A percentile compares a stretch with the other conserved stretches of the same genome.
These are phyloP conservation scores for Anastrepha obliqua DNA, from an alignment of 1,140 invertebrate species.

Conservation along the genomic window DNA sequence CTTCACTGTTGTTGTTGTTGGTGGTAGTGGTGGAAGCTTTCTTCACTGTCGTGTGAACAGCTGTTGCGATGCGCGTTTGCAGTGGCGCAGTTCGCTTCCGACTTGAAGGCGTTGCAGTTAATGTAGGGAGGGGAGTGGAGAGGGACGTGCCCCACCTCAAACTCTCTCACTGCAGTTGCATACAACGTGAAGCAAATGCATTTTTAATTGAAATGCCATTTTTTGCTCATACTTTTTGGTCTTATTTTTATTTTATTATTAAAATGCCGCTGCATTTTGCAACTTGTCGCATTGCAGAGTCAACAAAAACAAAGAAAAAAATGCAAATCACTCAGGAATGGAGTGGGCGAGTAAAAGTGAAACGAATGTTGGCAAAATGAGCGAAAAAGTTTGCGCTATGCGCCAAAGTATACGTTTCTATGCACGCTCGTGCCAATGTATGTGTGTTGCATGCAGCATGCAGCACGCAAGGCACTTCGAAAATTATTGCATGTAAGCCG, in stretches of 20 bases:
- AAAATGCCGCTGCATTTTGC: not conserved
- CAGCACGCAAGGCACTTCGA: not conserved
- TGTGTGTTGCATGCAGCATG: not conserved
- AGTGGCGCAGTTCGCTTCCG: too few species aligned
- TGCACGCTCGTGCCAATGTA: not conserved
- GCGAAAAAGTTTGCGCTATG: not conserved
- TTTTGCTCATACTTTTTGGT: not conserved
- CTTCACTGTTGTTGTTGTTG: not conserved
- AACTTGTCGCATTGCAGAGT: not conserved
- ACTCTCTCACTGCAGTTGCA: not conserved
- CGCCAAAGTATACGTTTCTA: not conserved
- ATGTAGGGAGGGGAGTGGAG: not conserved
- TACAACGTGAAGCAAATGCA: not conserved
- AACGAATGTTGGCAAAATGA: conserved; percentile 7
- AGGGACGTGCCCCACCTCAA: not conserved
- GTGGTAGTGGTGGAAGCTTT: not conserved
- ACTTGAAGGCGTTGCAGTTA: not conserved
- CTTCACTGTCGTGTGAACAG: not conserved
- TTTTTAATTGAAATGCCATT: conserved; percentile 25
- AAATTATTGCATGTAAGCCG: conserved; percentile 5
- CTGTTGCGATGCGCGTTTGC: not conserved
- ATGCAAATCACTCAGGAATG: conserved; percentile 26
- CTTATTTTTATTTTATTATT: not conserved
- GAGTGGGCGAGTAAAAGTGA: conserved; percentile 31
- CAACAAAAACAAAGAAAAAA: not conserved